Evolutionary conservation across 1,140 invertebrate genomes (phyloP), one percentile per base, ranked within the genome.

Genomic region (Ephestia elutella): DNA sequence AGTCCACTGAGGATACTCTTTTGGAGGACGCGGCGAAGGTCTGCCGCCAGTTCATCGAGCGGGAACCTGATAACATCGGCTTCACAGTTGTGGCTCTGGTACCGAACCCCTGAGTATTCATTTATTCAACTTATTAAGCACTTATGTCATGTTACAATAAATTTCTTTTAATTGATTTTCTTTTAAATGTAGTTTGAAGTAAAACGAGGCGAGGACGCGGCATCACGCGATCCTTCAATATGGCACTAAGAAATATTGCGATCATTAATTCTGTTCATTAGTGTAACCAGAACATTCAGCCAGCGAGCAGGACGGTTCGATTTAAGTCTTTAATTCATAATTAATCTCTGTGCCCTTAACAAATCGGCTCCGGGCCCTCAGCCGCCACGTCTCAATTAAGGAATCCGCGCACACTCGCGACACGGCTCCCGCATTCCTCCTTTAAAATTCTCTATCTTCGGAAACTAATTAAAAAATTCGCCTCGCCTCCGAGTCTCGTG

Each of bases 41-140:
- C 8, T 96, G 95, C 76, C 91, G 92, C 69, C 89, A 93, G 73
- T 97, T 96, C 70, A 97, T 98, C 89, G 90, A 90, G 17, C 90
- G 94, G 49, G 95, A 97, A 86, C 94, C 95, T 0, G 91, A 94
- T 38, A 94, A 96, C 74, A 86, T 97, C 51, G 93, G 93, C 63
- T 98, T 97, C 75, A 95, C 94, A 28, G 91, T 95, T 18, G 90
- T 95, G 66, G 94, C 94, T 56, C 82, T 90, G 95, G 96, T 86
- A 95, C 94, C 69, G 90, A 90, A 20, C 95, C 95, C 75, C 93
- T 90, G n/a, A 44, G 5, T 44, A 3, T 44, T 3, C 38, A n/a
- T 44, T 44, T 17, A 44, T 44, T 44, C 13, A 17, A 15, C 13
- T 44, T 44, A 17, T 44, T 44, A 25, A 25, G 21, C 7, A 44